Percentiles rank a stretch among this genome's conserved stretches.
phyloP scores from a whole-genome alignment of 2,888 invertebrate species.

The Coronaproctus castanopsis region DNA sequence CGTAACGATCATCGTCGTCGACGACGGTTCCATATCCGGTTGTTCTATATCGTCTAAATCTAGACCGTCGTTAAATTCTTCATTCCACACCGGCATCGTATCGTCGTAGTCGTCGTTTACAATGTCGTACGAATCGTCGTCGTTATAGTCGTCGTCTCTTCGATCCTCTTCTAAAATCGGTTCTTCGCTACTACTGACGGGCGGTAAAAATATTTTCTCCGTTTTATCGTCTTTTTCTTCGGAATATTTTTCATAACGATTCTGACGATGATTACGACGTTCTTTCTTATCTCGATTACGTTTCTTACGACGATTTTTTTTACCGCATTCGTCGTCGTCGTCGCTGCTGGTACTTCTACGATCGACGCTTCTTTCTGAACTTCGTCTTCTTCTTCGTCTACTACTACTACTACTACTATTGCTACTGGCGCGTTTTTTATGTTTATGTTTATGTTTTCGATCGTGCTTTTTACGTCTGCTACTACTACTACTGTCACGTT shows the following conservation, averaged over 20 bases:
- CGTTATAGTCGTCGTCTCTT: slow-evolving; percentile 13
- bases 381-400: slow-evolving; percentile 17
- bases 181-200: slow-evolving; percentile 15
- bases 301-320: slow-evolving; percentile 13
- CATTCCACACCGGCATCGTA: slow-evolving; percentile 1
- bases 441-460: slow-evolving; percentile 18
- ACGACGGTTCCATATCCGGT: slow-evolving; percentile 53
- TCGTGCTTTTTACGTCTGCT: slow-evolving; percentile 18
- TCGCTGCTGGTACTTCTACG: too few species aligned
- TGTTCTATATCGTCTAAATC: slow-evolving; percentile 15
- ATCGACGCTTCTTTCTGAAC: slow-evolving; percentile 21
- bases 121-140: background rate
- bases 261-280: slow-evolving; percentile 14
- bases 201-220: too few species aligned
- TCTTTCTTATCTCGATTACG: slow-evolving; percentile 17
- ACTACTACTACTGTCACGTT: slow-evolving; percentile 25
- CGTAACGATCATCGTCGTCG: slow-evolving; percentile 46
- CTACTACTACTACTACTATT: too few species aligned
- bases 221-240: too few species aligned
- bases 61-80: background rate
- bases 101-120: background rate
- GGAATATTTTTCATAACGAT: slow-evolving; percentile 13
- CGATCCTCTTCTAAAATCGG: slow-evolving; percentile 6
- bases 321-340: slow-evolving; percentile 16
- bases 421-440: slow-evolving; percentile 14